These are phyloP conservation scores for Pogonomyrmex barbatus DNA, from an alignment of 1,140 invertebrate species.

Conservation along the genomic window DNA sequence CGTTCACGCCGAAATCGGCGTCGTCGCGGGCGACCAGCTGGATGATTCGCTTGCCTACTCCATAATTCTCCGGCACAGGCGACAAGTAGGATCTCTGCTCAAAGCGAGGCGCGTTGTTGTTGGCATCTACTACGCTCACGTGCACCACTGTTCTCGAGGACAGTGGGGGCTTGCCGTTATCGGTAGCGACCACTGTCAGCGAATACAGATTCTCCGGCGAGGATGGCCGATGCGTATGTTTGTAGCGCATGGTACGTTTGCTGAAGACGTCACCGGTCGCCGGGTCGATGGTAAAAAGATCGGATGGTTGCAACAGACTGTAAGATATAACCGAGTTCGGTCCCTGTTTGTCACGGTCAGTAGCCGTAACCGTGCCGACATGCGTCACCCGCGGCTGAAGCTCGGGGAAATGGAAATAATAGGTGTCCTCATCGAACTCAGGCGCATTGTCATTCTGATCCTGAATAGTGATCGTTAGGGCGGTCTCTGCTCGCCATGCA, in stretches of 20 bases:
- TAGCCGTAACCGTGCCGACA: conserved; percentile 95
- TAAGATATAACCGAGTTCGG: conserved; percentile 98
- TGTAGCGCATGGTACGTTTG: conserved; percentile 93
- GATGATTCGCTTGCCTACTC: conserved; percentile 89
- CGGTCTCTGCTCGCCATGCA: conserved; percentile 95
- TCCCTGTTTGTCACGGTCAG: conserved; percentile 96
- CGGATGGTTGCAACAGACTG: conserved; percentile 95
- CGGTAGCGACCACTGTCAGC: conserved; percentile 94
- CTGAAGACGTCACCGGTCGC: conserved; percentile 96
- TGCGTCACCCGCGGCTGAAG: conserved; percentile 91
- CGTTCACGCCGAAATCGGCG: conserved; percentile 94
- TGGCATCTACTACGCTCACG: conserved; percentile 96
- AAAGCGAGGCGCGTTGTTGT: conserved; percentile 95
- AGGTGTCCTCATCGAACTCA: conserved; percentile 94
- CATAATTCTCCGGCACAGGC: conserved; percentile 93
- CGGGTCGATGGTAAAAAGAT: conserved; percentile 96
- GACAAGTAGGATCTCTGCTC: conserved; percentile 91
- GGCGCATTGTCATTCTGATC: conserved; percentile 98
- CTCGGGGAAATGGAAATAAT: conserved; percentile 96
- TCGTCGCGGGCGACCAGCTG: conserved; percentile 92
- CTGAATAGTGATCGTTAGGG: conserved; percentile 96
- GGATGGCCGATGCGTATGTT: conserved; percentile 90
- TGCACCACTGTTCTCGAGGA: conserved; percentile 93
- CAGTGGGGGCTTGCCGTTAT: conserved; percentile 97
- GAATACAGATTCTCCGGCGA: conserved; percentile 96